phyloP scores from a whole-genome alignment of 2,113 vertebrate genomes.

The Microcebus murinus region DNA sequence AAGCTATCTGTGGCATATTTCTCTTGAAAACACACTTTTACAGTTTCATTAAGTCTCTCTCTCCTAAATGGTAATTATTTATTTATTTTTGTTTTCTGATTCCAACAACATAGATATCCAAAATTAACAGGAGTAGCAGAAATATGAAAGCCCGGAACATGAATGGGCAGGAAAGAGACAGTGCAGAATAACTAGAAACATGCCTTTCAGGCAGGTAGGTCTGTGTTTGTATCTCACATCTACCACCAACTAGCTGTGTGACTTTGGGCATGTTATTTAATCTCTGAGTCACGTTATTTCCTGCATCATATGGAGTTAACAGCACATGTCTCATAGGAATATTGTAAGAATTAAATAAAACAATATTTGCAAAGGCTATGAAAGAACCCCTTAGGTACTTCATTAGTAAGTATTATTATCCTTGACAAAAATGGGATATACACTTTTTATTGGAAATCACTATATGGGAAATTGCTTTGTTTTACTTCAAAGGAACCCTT shows the following conservation, averaged over 20 bases:
- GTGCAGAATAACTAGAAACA: not conserved
- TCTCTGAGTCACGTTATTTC: not conserved
- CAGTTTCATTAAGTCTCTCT: not conserved
- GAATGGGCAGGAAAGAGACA: not conserved
- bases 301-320: not conserved
- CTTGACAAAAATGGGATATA: not conserved
- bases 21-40: not conserved
- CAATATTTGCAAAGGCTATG: slow-evolving; percentile 1
- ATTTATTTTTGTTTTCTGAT: not conserved
- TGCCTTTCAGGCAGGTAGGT: not conserved
- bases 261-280: not conserved
- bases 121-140: not conserved
- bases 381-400: not conserved
- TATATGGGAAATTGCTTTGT: not conserved
- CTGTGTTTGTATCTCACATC: not conserved
- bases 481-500: slow-evolving; percentile 33
- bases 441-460: not conserved
- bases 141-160: not conserved
- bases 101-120: not conserved
- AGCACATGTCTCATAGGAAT: not conserved
- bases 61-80: not conserved
- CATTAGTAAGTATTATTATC: not conserved
- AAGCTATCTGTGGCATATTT: not conserved
- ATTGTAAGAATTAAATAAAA: not conserved
- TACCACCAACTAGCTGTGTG: not conserved